phyloP scores from a whole-genome alignment of 2,797 vertebrate genomes.

The Rhadinocentrus ornatus region DNA sequence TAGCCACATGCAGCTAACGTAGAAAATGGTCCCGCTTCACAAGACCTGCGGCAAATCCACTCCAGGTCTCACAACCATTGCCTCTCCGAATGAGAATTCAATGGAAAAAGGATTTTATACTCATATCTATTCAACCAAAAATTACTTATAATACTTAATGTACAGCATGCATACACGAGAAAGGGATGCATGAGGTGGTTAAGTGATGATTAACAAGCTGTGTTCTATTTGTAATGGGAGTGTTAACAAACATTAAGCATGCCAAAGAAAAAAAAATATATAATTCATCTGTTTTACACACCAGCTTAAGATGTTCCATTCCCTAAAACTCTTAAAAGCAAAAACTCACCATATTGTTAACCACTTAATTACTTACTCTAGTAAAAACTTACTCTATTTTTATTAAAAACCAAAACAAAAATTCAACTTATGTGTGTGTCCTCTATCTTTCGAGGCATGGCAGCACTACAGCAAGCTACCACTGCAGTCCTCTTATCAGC shows the following conservation, averaged over 20 bases:
- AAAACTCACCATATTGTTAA: conserved; percentile 12
- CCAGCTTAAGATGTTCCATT: conserved; percentile 1
- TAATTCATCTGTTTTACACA: background rate
- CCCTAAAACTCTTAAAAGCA: conserved; percentile 29
- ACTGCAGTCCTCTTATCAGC: conserved; percentile 75
- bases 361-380: conserved; percentile 45
- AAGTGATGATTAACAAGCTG: conserved; percentile 2
- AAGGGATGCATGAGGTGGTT: background rate
- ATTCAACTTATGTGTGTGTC: conserved; percentile 32
- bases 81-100: background rate
- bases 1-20: background rate
- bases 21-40: background rate
- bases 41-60: background rate
- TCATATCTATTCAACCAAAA: background rate
- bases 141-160: background rate
- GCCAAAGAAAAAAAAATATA: background rate
- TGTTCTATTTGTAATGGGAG: background rate
- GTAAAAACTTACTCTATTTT: conserved; percentile 32
- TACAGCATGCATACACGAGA: background rate
- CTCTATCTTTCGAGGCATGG: conserved; percentile 65
- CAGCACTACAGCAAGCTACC: conserved; percentile 65
- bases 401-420: conserved; percentile 28
- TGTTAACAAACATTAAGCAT: background rate
- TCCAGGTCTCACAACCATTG: background rate
- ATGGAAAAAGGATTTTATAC: background rate